These are phyloP conservation scores for Erethizon dorsatum DNA, from an alignment of 2,797 vertebrate species.

Conservation along the genomic window DNA sequence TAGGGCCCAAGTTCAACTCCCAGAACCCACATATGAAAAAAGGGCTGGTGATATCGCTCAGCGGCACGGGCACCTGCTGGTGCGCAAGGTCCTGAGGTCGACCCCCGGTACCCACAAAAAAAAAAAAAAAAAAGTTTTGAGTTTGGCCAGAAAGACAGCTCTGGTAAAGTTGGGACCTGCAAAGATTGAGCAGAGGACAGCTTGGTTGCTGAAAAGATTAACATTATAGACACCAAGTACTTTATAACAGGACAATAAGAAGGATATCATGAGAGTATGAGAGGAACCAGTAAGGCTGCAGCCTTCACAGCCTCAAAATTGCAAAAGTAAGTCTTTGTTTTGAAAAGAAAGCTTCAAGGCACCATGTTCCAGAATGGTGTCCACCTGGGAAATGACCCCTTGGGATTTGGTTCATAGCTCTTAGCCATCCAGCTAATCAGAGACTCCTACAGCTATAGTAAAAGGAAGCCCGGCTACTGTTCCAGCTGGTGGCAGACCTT, in stretches of 20 bases:
- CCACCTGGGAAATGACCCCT: not conserved
- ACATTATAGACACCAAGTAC: not conserved
- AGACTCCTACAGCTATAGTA: not conserved
- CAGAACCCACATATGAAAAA: too few species aligned
- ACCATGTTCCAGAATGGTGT: not conserved
- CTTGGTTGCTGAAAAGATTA: not conserved
- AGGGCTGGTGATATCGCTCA: too few species aligned
- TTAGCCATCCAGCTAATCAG: not conserved
- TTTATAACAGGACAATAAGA: not conserved
- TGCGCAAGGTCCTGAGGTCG: too few species aligned
- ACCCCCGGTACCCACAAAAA: too few species aligned
- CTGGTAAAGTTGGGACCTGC: not conserved
- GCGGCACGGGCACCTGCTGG: too few species aligned
- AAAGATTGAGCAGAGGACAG: not conserved
- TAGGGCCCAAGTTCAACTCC: too few species aligned
- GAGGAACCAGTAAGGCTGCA: not conserved
- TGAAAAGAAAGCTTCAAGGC: not conserved
- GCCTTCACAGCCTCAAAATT: not conserved
- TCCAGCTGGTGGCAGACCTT: not conserved
- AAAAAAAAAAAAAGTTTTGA: not conserved
- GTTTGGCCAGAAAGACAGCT: not conserved
- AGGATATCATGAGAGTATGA: not conserved
- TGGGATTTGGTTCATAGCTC: not conserved
- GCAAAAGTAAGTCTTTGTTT: not conserved
- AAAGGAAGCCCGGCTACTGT: not conserved